These are phyloP conservation scores for Drosophila tropicalis DNA, from an alignment of 1,140 invertebrate genomes.

Conservation along the genomic window DNA sequence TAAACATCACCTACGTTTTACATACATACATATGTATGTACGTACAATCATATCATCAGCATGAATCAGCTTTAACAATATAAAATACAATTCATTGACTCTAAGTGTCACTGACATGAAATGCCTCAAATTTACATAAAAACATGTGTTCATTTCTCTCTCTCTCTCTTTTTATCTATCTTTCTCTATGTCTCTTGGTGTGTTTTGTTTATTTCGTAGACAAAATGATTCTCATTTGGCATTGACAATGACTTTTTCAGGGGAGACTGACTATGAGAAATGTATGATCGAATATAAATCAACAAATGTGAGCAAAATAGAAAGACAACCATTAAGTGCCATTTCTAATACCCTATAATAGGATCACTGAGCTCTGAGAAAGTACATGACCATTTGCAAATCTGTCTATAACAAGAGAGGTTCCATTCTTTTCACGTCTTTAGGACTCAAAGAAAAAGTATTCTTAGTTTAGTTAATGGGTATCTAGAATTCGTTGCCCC, in stretches of 20 bases:
- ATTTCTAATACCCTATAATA: neutral
- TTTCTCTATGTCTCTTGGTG: constrained; percentile 12
- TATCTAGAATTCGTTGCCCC: neutral
- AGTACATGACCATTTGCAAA: neutral
- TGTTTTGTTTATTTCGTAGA: constrained; percentile 38
- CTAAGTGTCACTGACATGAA: constrained; percentile 72
- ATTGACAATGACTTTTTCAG: constrained; percentile 74
- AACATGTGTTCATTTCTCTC: constrained; percentile 30
- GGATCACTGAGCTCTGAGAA: too few relatives aligned
- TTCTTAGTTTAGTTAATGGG: neutral
- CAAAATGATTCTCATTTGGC: constrained; percentile 74
- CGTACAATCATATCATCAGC: neutral
- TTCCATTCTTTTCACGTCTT: too few relatives aligned
- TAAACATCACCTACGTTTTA: neutral
- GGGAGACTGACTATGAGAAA: constrained; percentile 25
- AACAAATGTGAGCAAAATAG: constrained; percentile 30
- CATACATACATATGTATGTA: too few relatives aligned
- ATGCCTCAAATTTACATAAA: constrained; percentile 45
- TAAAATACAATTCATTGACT: constrained; percentile 28
- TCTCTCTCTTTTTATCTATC: constrained; percentile 14
- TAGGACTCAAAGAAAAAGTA: too few relatives aligned
- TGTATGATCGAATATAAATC: constrained; percentile 34
- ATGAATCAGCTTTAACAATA: constrained; percentile 18
- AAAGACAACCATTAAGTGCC: constrained; percentile 24
- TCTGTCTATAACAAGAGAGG: too few relatives aligned